Evolutionary conservation across 2,888 invertebrate genomes (phyloP).

Genomic region (Diogma glabrata): DNA sequence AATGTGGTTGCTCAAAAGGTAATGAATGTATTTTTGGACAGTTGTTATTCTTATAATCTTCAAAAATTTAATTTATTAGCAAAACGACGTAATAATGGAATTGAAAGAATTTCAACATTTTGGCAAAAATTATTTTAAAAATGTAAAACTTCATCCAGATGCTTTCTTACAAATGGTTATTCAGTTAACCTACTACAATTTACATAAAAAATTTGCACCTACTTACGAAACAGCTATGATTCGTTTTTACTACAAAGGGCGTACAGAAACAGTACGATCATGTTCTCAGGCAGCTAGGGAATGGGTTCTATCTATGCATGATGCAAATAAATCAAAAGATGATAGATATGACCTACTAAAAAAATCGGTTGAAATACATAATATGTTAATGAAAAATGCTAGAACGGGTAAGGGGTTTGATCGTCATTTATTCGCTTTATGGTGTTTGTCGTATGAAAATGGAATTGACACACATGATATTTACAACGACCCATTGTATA

Average conservation of each 20-base stretch:
- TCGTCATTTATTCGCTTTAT: slow-evolving; percentile 47
- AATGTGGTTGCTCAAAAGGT: slow-evolving; percentile 31
- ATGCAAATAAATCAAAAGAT: slow-evolving; percentile 21
- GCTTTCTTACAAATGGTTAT: slow-evolving; percentile 47
- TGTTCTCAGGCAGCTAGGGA: slow-evolving; percentile 41
- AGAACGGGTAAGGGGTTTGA: slow-evolving; percentile 42
- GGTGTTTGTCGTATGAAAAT: slow-evolving; percentile 39
- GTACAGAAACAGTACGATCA: slow-evolving; percentile 51
- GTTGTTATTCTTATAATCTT: too few species aligned
- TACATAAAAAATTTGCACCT: slow-evolving; percentile 43
- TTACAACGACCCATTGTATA: slow-evolving; percentile 41
- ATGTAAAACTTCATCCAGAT: slow-evolving; percentile 45
- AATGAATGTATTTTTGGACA: too few species aligned
- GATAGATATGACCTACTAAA: slow-evolving; percentile 29
- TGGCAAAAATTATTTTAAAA: slow-evolving; percentile 42
- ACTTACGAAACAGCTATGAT: slow-evolving; percentile 55
- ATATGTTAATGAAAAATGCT: slow-evolving; percentile 42
- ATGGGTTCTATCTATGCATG: slow-evolving; percentile 32
- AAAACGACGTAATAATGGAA: slow-evolving; percentile 30
- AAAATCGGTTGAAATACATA: slow-evolving; percentile 41
- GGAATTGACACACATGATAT: slow-evolving; percentile 36
- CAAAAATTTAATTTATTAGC: too few species aligned
- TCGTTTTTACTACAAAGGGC: slow-evolving; percentile 46
- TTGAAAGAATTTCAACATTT: slow-evolving; percentile 36
- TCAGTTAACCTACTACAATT: slow-evolving; percentile 44